Conservation (phyloP, 2,113 vertebrate genomes). For the Notarius lentiginosus region DNA sequence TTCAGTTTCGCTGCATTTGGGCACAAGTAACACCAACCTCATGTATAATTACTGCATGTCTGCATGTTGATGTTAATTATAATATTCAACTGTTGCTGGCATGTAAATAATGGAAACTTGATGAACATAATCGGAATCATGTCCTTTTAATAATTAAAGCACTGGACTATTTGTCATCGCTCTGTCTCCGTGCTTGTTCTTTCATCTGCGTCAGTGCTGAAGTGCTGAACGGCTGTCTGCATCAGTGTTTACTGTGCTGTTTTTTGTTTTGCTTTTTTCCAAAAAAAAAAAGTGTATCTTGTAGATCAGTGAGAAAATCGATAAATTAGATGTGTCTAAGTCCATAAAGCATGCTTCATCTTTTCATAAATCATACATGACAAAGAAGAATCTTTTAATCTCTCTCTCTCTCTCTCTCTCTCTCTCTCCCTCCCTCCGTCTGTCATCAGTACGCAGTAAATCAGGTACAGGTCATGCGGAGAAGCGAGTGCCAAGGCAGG, state of each 20-base stretch:
- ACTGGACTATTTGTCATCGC: neutral
- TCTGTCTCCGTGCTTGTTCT: neutral
- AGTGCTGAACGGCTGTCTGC: neutral
- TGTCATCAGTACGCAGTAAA: conserved; percentile 77
- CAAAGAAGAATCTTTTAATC: neutral
- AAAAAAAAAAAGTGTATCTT: too few species aligned
- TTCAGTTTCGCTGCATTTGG: neutral
- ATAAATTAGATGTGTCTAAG: neutral
- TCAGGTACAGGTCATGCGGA: conserved; percentile 67
- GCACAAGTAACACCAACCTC: neutral
- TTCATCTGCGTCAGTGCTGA: neutral
- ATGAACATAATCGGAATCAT: neutral
- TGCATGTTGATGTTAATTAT: neutral
- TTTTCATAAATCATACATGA: neutral
- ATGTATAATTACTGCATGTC: neutral
- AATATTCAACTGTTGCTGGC: neutral
- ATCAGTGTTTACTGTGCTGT: conserved; percentile 14
- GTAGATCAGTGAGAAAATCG: neutral
- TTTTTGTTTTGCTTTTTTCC: neutral
- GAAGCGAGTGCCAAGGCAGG: conserved; percentile 81
- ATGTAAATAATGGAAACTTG: neutral
- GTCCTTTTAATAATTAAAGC: neutral
- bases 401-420: neutral
- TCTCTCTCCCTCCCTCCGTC: neutral
- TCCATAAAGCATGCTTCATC: neutral